Conservation (phyloP, 1,140 invertebrate species). For the Littorina saxatilis region DNA sequence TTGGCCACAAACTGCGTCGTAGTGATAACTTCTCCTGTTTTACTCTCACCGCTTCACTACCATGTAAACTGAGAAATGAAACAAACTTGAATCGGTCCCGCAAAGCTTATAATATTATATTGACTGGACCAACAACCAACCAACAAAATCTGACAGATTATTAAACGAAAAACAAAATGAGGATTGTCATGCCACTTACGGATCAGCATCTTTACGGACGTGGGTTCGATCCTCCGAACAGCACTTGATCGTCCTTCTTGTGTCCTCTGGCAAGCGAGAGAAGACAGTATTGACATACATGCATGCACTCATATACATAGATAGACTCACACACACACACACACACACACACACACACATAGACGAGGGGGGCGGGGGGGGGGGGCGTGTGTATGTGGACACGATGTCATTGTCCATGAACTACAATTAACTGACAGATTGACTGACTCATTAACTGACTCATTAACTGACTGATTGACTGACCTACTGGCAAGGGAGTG, state of each 20-base stretch:
- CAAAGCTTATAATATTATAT: background rate
- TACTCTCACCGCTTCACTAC: background rate
- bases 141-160: background rate
- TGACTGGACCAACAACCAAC: background rate
- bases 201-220: background rate
- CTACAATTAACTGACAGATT: no score
- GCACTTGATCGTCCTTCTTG: constrained; percentile 20
- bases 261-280: constrained; percentile 26
- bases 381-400: no score
- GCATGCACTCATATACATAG: no score
- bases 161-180: background rate
- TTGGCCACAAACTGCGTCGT: background rate
- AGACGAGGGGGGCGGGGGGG: background rate
- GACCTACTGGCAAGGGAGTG: no score
- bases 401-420: background rate
- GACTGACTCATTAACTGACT: background rate
- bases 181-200: constrained; percentile 13
- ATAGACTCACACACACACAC: background rate
- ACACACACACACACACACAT: background rate
- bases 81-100: no score
- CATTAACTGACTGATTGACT: no score
- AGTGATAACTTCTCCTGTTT: background rate
- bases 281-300: background rate
- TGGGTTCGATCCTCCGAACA: constrained; percentile 4
- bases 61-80: background rate